phyloP scores from a whole-genome alignment of 2,797 vertebrate species.

The Chloroceryle amazona region DNA sequence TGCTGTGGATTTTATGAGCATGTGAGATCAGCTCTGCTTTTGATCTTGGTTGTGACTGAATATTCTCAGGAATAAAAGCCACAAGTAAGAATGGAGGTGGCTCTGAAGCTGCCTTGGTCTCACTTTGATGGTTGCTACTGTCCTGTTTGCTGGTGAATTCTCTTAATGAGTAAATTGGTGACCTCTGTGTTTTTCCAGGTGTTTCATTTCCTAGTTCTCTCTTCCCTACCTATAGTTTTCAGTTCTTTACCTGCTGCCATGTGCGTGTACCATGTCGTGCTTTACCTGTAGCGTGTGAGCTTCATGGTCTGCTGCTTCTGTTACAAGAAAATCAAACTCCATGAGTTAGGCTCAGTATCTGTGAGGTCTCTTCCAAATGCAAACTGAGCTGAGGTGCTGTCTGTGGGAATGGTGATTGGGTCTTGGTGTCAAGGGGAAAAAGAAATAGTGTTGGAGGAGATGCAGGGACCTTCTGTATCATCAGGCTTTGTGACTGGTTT shows the following conservation, averaged over 20 bases:
- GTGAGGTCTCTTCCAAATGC: background rate
- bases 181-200: background rate
- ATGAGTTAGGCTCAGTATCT: fast-evolving
- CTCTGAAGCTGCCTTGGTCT: background rate
- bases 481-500: background rate
- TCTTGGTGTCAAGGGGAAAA: background rate
- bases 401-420: background rate
- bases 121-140: background rate
- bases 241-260: background rate
- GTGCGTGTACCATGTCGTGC: too few species aligned
- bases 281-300: background rate
- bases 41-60: background rate
- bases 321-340: background rate
- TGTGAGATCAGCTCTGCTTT: background rate
- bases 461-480: background rate
- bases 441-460: background rate
- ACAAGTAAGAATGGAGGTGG: background rate
- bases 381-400: background rate
- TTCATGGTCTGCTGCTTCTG: background rate
- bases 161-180: background rate
- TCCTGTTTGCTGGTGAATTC: background rate
- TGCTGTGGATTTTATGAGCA: fast-evolving
- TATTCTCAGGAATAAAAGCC: background rate
- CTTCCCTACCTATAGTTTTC: background rate
- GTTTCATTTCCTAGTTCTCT: background rate